Evolutionary conservation across 2,888 invertebrate species (phyloP).

Genomic region (Trichopria drosophilae): DNA sequence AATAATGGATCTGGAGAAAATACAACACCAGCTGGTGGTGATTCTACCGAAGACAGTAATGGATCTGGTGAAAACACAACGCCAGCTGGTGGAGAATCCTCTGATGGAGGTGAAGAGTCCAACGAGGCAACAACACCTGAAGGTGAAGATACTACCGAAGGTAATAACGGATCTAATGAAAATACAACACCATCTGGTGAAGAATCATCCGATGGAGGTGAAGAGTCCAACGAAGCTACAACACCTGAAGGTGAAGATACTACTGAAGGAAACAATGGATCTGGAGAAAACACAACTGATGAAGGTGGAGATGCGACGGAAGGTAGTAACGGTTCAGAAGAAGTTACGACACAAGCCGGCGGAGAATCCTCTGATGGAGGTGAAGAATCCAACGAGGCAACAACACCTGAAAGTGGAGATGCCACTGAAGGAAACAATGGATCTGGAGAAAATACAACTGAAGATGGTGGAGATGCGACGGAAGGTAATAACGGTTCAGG

Average conservation of each 20-base stretch:
- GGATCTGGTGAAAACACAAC: background rate
- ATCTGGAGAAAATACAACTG: no score
- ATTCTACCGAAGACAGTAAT: background rate
- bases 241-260: background rate
- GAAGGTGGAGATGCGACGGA: background rate
- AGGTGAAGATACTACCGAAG: background rate
- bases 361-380: background rate
- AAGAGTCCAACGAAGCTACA: background rate
- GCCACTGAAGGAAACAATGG: background rate
- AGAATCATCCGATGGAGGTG: background rate
- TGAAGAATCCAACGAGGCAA: background rate
- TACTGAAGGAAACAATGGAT: background rate
- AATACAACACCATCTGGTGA: no score
- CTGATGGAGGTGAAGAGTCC: background rate
- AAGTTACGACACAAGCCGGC: background rate
- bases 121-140: constrained; percentile 1
- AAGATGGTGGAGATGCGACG: no score
- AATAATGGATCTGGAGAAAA: no score
- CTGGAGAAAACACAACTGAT: background rate
- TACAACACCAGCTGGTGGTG: no score
- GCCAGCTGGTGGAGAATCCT: background rate
- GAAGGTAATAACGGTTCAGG: no score
- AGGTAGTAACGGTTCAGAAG: background rate
- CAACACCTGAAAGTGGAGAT: background rate
- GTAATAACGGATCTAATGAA: constrained; percentile 1